Evolutionary conservation across 2,113 vertebrate genomes (phyloP).

Genomic region (Hylia prasina): DNA sequence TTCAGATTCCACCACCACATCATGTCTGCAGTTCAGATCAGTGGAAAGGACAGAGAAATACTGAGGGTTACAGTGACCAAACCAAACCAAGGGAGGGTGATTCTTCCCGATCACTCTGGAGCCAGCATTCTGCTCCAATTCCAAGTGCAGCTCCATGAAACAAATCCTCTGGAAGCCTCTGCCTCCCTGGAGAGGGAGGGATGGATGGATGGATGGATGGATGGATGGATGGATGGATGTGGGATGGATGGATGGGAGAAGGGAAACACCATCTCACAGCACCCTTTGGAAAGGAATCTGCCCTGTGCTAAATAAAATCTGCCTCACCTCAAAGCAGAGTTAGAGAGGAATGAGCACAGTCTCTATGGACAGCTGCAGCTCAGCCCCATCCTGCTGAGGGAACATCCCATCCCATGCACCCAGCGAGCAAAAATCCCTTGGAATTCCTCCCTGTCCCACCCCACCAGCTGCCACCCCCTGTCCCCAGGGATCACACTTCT

Average conservation of each 20-base stretch:
- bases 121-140: neutral
- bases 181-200: neutral
- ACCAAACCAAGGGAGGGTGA: neutral
- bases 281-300: neutral
- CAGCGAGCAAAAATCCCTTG: accelerated
- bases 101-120: neutral
- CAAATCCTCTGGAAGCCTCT: neutral
- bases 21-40: neutral
- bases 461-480: neutral
- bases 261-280: neutral
- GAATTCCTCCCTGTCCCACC: neutral
- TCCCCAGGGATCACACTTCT: neutral
- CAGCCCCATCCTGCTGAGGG: accelerated
- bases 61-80: neutral
- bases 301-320: neutral
- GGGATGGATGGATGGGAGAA: neutral
- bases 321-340: neutral
- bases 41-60: neutral
- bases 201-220: neutral
- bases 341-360: neutral
- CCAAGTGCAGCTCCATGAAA: neutral
- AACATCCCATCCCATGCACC: accelerated
- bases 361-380: accelerated
- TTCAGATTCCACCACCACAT: neutral
- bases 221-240: neutral